Conservation (phyloP, 2,113 vertebrate species). For the Hypocryptadius cinnamomeus region DNA sequence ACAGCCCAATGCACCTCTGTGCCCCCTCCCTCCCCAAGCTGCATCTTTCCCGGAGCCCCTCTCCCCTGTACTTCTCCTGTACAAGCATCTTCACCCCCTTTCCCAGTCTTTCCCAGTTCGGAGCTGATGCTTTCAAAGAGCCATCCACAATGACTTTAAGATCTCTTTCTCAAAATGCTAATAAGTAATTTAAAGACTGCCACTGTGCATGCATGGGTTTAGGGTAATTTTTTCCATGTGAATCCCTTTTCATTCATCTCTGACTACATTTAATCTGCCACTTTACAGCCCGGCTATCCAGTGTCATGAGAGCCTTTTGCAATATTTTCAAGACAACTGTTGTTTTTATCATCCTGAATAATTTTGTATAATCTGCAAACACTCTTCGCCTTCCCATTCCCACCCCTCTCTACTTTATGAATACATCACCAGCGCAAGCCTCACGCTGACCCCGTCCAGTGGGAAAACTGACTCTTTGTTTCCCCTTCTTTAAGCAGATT, state of each 20-base stretch:
- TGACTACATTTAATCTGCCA: slow-evolving; percentile 54
- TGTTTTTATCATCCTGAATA: slow-evolving; percentile 41
- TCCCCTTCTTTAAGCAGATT: slow-evolving; percentile 25
- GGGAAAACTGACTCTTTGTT: slow-evolving; percentile 50
- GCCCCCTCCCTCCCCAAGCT: background rate
- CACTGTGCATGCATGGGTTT: slow-evolving; percentile 48
- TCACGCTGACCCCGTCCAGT: background rate
- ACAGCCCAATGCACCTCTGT: background rate
- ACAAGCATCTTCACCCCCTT: background rate
- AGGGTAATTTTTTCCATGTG: slow-evolving; percentile 53
- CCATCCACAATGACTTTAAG: slow-evolving; percentile 62
- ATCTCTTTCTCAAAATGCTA: slow-evolving; percentile 66
- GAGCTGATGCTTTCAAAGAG: slow-evolving; percentile 43
- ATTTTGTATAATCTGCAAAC: slow-evolving; percentile 38
- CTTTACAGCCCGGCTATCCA: slow-evolving; percentile 38
- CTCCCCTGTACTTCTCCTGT: background rate
- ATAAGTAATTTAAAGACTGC: slow-evolving; percentile 60
- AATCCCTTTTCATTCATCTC: slow-evolving; percentile 55
- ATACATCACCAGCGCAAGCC: background rate
- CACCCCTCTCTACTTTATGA: slow-evolving; percentile 5
- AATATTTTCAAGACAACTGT: slow-evolving; percentile 43
- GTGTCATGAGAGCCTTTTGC: slow-evolving; percentile 33
- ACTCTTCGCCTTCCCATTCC: background rate
- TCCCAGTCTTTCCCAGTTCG: slow-evolving; percentile 10
- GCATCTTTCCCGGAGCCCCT: background rate